Base-by-base conservation (phyloP, 2,797 vertebrate genomes). In the Scolopax rusticola region DNA sequence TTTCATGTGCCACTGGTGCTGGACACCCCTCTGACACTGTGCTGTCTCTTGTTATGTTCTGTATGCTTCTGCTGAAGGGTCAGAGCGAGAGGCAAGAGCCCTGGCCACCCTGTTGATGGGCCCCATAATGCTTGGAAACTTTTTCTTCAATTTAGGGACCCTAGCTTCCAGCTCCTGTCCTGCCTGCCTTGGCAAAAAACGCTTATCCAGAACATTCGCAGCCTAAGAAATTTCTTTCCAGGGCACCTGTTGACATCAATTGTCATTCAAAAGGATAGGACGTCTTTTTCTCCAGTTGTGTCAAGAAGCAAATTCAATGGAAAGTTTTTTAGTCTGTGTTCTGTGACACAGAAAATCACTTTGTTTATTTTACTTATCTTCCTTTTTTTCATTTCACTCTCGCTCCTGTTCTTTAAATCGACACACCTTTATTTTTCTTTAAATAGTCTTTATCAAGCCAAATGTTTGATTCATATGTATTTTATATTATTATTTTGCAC, bases 361-460 rank as follows among this genome's bases (percentile, higher is more conserved):
- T 76, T n/a, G 4, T 76, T 90, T 89, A 17, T 87, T 92, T 91
- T 61, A 61, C 7, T 70, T 87, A 28, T 5, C 13, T 61, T 87
- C 33, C 12, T 80, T 75, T 71, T 38, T 68, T 68, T 11, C 27
- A 9, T 68, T 67, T 84, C 19, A 27, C 11, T 56, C 9, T 76
- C 77, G 15, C 7, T 12, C 5, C 23, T 48, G 17, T 30, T 86
- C 56, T 93, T 95, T 87, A 87, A 85, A 16, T 25, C 40, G 30
- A 11, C 41, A 59, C 8, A 1, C 51, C 81, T 94, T 51, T 95
- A 51, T 84, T 91, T 90, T 92, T 92, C 68, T 84, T 84, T 70
- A 69, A 69, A 43, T 61, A 69, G 17, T 48, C 45, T 77, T 84
- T 89, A 80, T 89, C 76, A 77, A 80, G 33, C 41, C 64, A 53